Conservation (phyloP, 2,797 vertebrate genomes). For the Bradypus variegatus region DNA sequence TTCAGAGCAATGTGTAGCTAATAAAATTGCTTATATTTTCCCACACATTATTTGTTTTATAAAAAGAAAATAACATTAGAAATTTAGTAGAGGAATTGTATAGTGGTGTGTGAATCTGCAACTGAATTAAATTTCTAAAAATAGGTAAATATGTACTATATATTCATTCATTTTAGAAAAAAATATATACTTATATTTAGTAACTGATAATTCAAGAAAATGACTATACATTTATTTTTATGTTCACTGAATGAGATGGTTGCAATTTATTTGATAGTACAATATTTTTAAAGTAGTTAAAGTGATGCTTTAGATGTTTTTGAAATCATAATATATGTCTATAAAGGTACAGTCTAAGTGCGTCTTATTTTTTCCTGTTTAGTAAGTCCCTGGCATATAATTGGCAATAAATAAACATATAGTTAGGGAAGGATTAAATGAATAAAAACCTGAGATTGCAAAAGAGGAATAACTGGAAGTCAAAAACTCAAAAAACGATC, state of each 20-base stretch:
- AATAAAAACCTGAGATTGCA: neutral
- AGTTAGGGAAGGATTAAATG: neutral
- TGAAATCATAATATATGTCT: neutral
- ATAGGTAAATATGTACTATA: neutral
- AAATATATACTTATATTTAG: slow-evolving; percentile 15
- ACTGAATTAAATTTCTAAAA: neutral
- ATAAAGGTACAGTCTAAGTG: neutral
- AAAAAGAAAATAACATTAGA: neutral
- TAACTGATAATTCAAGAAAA: slow-evolving; percentile 39
- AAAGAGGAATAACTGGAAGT: slow-evolving; percentile 16
- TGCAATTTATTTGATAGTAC: slow-evolving; percentile 27
- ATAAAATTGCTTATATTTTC: neutral
- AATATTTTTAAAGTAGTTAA: slow-evolving; percentile 4
- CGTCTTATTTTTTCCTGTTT: neutral
- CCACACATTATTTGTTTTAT: neutral
- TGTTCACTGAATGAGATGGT: neutral
- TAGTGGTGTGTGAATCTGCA: neutral
- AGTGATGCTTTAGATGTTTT: slow-evolving; percentile 39
- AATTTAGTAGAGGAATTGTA: neutral
- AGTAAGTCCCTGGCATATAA: neutral
- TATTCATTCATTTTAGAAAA: slow-evolving; percentile 34
- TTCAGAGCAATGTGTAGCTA: neutral
- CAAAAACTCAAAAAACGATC: neutral
- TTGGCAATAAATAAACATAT: neutral
- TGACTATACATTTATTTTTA: slow-evolving; percentile 28